Conservation (phyloP, 2,888 invertebrate genomes). For the Eupithecia vulgata region DNA sequence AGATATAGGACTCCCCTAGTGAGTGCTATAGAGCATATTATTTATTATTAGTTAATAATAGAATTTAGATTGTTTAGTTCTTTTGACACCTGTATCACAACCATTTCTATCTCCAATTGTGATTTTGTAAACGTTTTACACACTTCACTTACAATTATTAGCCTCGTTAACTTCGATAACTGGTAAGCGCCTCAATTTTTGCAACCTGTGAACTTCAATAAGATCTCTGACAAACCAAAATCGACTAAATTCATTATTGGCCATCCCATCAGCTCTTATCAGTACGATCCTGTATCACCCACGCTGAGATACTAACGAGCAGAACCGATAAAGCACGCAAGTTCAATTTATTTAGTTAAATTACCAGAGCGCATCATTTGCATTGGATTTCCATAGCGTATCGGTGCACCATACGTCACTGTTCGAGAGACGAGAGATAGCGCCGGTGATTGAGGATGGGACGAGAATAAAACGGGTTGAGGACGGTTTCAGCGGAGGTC, state of each 20-base stretch:
- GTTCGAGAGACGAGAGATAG: constrained; percentile 60
- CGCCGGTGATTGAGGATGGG: constrained; percentile 54
- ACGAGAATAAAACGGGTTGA: constrained; percentile 51
- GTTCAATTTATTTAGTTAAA: constrained; percentile 81
- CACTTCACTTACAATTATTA: too few relatives aligned
- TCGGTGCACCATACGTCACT: constrained; percentile 80
- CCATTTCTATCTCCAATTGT: too few relatives aligned
- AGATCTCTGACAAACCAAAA: not conserved
- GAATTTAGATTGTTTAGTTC: too few relatives aligned
- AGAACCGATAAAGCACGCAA: constrained; percentile 71
- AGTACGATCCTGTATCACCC: constrained; percentile 38
- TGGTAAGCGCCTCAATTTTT: too few relatives aligned
- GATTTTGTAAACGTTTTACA: too few relatives aligned
- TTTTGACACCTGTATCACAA: too few relatives aligned
- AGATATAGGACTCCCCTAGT: too few relatives aligned
- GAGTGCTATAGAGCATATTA: too few relatives aligned
- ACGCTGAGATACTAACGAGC: constrained; percentile 59
- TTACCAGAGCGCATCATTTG: constrained; percentile 80
- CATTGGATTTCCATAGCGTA: constrained; percentile 83
- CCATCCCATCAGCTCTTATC: constrained; percentile 30
- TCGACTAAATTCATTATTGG: not conserved
- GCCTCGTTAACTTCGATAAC: too few relatives aligned
- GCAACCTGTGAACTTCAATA: too few relatives aligned
- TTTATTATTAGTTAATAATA: too few relatives aligned
- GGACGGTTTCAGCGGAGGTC: not conserved